A percentile compares a stretch with the other conserved stretches of the same genome.
Conservation (phyloP, 2,113 vertebrate species). For the Scortum barcoo region DNA sequence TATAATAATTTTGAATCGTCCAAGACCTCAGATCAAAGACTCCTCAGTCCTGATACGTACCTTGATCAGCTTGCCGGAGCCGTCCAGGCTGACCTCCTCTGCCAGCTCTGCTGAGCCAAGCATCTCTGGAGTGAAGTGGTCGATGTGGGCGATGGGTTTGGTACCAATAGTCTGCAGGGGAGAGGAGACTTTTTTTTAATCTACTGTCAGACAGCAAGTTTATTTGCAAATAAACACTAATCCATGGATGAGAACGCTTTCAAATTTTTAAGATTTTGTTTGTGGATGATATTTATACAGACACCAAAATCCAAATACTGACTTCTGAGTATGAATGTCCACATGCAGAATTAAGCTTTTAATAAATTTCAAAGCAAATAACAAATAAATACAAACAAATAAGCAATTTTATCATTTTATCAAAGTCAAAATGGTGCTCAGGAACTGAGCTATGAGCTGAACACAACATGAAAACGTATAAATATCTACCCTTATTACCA, state of each 20-base stretch:
- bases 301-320: not conserved
- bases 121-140: constrained; percentile 96
- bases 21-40: not conserved
- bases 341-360: not conserved
- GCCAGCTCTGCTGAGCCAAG: constrained; percentile 93
- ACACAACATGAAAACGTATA: not conserved
- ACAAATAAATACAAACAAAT: too few species aligned
- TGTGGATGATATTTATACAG: not conserved
- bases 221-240: not conserved
- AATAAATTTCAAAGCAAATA: not conserved
- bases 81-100: constrained; percentile 94
- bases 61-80: constrained; percentile 96
- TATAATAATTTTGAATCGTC: not conserved
- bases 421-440: not conserved
- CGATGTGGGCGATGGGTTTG: constrained; percentile 96
- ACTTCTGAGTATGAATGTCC: not conserved
- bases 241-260: not conserved
- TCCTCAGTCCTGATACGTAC: constrained; percentile 73
- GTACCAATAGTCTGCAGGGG: constrained; percentile 92
- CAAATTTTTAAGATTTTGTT: too few species aligned
- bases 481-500: not conserved
- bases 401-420: too few species aligned
- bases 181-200: not conserved
- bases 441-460: not conserved
- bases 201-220: not conserved